phyloP scores from a whole-genome alignment of 1,140 invertebrate genomes.

The Saccostrea cuccullata region DNA sequence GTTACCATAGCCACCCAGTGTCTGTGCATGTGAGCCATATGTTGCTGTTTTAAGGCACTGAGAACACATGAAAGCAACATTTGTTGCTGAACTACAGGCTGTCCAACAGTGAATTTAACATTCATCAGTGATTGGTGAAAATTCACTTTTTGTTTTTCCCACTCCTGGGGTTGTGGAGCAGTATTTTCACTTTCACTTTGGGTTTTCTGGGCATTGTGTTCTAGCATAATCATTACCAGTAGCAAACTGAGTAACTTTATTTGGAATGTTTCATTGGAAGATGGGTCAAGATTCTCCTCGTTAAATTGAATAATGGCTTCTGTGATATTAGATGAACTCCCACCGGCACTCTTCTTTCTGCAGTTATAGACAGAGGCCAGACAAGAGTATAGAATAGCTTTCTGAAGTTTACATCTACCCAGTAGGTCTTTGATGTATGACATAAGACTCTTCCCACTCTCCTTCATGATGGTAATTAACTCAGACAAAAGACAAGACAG shows the following conservation, averaged over 20 bases:
- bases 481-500: conserved; percentile 88
- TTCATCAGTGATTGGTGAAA: conserved; percentile 64
- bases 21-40: conserved; percentile 83
- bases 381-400: conserved; percentile 91
- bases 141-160: conserved; percentile 67
- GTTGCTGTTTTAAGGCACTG: conserved; percentile 84
- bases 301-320: conserved; percentile 92
- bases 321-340: conserved; percentile 83
- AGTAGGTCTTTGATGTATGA: conserved; percentile 91
- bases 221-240: conserved; percentile 87
- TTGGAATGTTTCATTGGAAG: conserved; percentile 88
- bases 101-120: conserved; percentile 62
- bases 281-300: conserved; percentile 81
- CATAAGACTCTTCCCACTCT: conserved; percentile 89
- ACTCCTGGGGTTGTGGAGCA: conserved; percentile 50
- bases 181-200: conserved; percentile 59
- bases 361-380: conserved; percentile 87
- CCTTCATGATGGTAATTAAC: conserved; percentile 88
- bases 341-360: conserved; percentile 71
- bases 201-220: conserved; percentile 82
- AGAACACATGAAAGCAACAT: conserved; percentile 92
- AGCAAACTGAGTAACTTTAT: conserved; percentile 87
- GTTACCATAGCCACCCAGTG: conserved; percentile 91
- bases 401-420: conserved; percentile 91
- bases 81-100: conserved; percentile 82